Conservation (phyloP, 2,797 vertebrate genomes). For the Arrhamphus sclerolepis region DNA sequence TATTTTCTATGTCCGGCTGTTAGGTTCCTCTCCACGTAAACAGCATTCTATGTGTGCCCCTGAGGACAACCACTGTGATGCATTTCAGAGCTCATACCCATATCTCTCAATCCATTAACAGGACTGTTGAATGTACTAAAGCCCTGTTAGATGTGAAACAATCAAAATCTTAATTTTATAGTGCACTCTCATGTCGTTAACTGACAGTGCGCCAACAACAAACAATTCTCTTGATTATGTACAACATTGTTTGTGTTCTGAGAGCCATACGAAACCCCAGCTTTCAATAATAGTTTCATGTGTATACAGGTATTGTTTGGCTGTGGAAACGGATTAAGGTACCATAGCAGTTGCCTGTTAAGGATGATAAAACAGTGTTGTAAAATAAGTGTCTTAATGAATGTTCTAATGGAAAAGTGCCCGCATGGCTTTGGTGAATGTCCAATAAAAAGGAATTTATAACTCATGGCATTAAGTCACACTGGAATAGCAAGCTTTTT, state of each 20-base stretch:
- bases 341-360: slow-evolving; percentile 8
- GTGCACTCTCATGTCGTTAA: slow-evolving; percentile 57
- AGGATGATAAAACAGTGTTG: not conserved
- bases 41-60: slow-evolving; percentile 49
- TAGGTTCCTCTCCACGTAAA: slow-evolving; percentile 51
- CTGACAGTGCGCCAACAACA: slow-evolving; percentile 37
- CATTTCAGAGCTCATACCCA: slow-evolving; percentile 59
- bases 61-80: slow-evolving; percentile 66
- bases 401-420: not conserved
- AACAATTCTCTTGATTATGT: slow-evolving; percentile 19
- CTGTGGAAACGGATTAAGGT: slow-evolving; percentile 4
- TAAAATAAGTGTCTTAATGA: too few relatives aligned
- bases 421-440: slow-evolving; percentile 27
- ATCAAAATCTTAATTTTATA: slow-evolving; percentile 49
- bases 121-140: slow-evolving; percentile 58
- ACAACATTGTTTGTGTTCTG: slow-evolving; percentile 3
- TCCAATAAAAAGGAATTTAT: too few relatives aligned
- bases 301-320: slow-evolving; percentile 2
- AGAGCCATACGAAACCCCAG: not conserved
- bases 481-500: slow-evolving; percentile 20
- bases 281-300: not conserved
- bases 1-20: slow-evolving; percentile 10
- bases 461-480: too few relatives aligned
- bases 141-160: slow-evolving; percentile 59
- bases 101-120: slow-evolving; percentile 66